These are phyloP conservation scores for Sylvilagus bachmani DNA, from an alignment of 2,113 vertebrate species.

Conservation along the genomic window DNA sequence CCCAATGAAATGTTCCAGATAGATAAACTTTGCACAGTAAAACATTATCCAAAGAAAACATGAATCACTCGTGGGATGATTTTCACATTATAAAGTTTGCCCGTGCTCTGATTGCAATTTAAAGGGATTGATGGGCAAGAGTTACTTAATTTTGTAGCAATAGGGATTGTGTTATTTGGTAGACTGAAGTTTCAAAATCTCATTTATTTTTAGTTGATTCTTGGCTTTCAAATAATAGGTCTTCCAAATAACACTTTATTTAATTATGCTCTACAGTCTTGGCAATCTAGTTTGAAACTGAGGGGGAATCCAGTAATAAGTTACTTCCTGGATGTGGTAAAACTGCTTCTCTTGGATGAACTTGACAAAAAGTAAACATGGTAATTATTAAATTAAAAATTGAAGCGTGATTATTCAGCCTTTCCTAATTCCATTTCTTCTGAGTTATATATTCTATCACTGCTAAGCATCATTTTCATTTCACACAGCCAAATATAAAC, in stretches of 20 bases:
- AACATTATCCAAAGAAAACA: neutral
- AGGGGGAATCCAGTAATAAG: fast-evolving
- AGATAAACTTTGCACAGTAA: neutral
- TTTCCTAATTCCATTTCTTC: neutral
- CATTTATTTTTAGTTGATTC: neutral
- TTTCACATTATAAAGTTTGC: neutral
- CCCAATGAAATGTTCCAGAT: neutral
- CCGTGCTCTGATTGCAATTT: neutral
- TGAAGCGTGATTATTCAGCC: neutral
- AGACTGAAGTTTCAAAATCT: neutral
- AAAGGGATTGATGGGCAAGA: neutral
- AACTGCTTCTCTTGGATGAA: neutral
- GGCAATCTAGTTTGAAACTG: neutral
- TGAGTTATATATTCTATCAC: neutral
- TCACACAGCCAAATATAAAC: neutral
- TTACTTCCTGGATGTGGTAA: neutral
- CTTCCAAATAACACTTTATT: neutral
- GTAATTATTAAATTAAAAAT: no score
- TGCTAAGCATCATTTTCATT: neutral
- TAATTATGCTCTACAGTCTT: neutral
- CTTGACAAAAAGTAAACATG: neutral
- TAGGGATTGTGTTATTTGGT: neutral
- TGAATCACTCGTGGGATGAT: neutral
- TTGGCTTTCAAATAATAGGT: neutral
- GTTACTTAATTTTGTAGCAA: neutral